Percentiles rank a stretch among this genome's conserved stretches.
These are phyloP conservation scores for Acanthurus lineatus DNA, from an alignment of 2,797 vertebrate species.

Conservation along the genomic window DNA sequence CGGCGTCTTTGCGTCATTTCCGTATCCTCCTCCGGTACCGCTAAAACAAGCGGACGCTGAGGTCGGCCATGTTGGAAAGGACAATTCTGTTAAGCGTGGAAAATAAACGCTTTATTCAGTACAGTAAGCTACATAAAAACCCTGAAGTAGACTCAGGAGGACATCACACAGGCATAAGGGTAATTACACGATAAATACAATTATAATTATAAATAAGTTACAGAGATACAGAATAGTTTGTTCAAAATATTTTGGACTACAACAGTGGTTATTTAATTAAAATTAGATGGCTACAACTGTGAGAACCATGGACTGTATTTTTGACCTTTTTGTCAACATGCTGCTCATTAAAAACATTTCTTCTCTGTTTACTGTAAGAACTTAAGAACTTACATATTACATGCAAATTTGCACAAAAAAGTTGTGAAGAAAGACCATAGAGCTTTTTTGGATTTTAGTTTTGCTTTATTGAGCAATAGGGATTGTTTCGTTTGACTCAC, in stretches of 20 bases:
- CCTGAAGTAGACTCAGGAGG: neutral
- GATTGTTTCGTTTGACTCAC: conserved; percentile 24
- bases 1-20: conserved; percentile 69
- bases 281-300: too few relatives aligned
- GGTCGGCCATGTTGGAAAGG: conserved; percentile 63
- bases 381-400: too few relatives aligned
- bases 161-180: neutral
- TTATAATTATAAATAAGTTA: too few relatives aligned
- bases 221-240: neutral
- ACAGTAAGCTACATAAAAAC: neutral
- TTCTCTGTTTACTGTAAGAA: too few relatives aligned
- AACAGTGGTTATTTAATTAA: too few relatives aligned
- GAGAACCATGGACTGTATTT: too few relatives aligned
- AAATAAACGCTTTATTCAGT: neutral
- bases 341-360: too few relatives aligned
- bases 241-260: neutral
- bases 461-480: conserved; percentile 61
- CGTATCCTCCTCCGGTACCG: neutral
- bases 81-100: neutral
- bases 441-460: neutral
- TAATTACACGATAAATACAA: too few relatives aligned
- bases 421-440: neutral
- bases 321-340: too few relatives aligned
- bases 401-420: neutral
- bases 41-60: neutral